Evolutionary conservation across 2,888 invertebrate species (phyloP).

Genomic region (Volucella inflata): DNA sequence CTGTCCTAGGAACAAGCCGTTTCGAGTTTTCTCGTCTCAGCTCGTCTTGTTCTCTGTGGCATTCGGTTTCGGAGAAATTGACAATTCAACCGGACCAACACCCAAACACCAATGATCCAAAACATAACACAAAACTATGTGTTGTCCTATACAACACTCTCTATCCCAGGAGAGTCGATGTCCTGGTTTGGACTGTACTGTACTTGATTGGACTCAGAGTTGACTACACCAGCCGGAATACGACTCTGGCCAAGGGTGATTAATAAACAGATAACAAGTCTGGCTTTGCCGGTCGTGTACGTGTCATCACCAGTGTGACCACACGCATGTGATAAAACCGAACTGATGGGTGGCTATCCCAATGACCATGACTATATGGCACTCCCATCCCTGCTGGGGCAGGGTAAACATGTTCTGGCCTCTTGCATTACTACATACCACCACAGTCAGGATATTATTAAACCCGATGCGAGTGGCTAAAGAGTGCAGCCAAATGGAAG

Average conservation of each 20-base stretch:
- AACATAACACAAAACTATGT: constrained; percentile 15
- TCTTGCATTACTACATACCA: constrained; percentile 13
- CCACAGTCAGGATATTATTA: constrained; percentile 61
- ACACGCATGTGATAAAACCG: constrained; percentile 74
- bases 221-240: not conserved
- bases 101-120: constrained; percentile 48
- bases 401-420: not conserved
- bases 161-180: constrained; percentile 12
- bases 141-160: constrained; percentile 15
- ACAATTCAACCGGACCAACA: constrained; percentile 58
- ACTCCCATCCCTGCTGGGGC: not conserved
- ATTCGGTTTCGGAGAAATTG: constrained; percentile 26
- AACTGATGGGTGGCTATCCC: constrained; percentile 65
- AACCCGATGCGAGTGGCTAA: constrained; percentile 67
- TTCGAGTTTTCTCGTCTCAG: constrained; percentile 3
- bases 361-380: constrained; percentile 6
- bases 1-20: not conserved
- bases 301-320: constrained; percentile 76
- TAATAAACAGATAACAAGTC: constrained; percentile 76
- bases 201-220: not conserved
- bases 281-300: constrained; percentile 75
- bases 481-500: constrained; percentile 71
- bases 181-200: constrained; percentile 4
- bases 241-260: constrained; percentile 58
- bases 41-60: constrained; percentile 25